phyloP scores from a whole-genome alignment of 1,140 invertebrate species.

The Papilio xuthus region DNA sequence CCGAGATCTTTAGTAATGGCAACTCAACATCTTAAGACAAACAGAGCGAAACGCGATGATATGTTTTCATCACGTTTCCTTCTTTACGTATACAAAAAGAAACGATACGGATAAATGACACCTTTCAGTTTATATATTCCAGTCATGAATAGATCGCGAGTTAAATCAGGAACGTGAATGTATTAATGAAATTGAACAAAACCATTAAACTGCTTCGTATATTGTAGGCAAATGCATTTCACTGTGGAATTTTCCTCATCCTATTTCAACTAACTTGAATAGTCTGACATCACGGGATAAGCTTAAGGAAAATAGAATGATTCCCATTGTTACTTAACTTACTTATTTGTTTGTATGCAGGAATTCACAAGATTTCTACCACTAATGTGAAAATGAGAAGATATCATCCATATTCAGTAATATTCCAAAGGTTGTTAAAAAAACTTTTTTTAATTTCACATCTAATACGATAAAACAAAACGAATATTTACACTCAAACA shows the following conservation, averaged over 20 bases:
- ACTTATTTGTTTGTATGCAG: too few relatives aligned
- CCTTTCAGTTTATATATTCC: slow-evolving; percentile 18
- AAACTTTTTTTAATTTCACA: not conserved
- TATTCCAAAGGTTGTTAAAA: not conserved
- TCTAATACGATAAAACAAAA: not conserved
- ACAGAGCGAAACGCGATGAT: slow-evolving; percentile 17
- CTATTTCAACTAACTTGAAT: slow-evolving; percentile 2
- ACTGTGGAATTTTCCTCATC: slow-evolving; percentile 26
- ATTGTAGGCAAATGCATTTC: slow-evolving; percentile 22
- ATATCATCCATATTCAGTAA: too few relatives aligned
- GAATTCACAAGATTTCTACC: too few relatives aligned
- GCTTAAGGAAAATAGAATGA: not conserved
- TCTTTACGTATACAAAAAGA: too few relatives aligned
- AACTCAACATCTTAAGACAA: not conserved
- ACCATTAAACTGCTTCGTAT: slow-evolving; percentile 1
- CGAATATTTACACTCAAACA: not conserved
- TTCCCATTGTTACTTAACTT: too few relatives aligned
- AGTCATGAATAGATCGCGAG: slow-evolving; percentile 1
- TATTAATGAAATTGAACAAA: slow-evolving; percentile 22
- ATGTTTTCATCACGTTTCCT: too few relatives aligned
- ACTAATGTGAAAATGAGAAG: too few relatives aligned
- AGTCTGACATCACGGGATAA: not conserved
- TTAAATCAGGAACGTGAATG: slow-evolving; percentile 28
- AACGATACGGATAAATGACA: slow-evolving; percentile 18
- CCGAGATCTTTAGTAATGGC: not conserved